phyloP scores from a whole-genome alignment of 2,113 vertebrate species.

The Kryptolebias marmoratus region DNA sequence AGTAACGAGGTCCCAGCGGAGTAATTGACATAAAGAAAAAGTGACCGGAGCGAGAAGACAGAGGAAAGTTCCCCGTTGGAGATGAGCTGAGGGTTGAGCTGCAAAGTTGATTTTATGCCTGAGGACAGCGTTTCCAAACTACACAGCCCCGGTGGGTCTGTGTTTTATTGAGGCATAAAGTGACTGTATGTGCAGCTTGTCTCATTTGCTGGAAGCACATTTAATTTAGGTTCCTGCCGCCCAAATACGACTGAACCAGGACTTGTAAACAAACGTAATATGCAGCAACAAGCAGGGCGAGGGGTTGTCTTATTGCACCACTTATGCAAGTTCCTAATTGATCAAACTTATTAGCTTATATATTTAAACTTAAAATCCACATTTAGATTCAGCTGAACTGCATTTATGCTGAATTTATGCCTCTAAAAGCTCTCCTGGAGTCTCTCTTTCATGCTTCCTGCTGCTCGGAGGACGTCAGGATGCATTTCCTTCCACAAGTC shows the following conservation, averaged over 20 bases:
- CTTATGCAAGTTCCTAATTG: background rate
- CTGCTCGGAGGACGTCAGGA: background rate
- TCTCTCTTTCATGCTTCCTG: background rate
- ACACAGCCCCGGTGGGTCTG: background rate
- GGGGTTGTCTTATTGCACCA: conserved; percentile 23
- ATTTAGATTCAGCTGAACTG: background rate
- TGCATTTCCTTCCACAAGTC: background rate
- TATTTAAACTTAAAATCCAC: background rate
- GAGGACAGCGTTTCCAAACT: conserved; percentile 22
- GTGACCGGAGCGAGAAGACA: conserved; percentile 26
- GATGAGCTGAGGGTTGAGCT: conserved; percentile 15
- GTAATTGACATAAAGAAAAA: conserved; percentile 59
- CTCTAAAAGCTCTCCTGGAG: background rate
- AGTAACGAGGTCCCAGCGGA: conserved; percentile 62
- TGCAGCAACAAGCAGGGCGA: conserved; percentile 23
- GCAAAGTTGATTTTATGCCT: conserved; percentile 19
- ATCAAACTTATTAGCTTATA: background rate
- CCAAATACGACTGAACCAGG: conserved; percentile 24
- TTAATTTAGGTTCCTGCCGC: conserved; percentile 33
- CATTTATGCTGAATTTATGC: background rate
- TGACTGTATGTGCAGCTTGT: conserved; percentile 28
- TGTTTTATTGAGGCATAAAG: conserved; percentile 29
- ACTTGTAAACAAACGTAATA: conserved; percentile 52
- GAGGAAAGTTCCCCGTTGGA: conserved; percentile 10
- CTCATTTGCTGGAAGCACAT: conserved; percentile 28